A percentile compares a stretch with the other conserved stretches of the same genome.
Evolutionary conservation across 2,888 invertebrate genomes (phyloP).

Genomic region (Rugalucina vietnamica): DNA sequence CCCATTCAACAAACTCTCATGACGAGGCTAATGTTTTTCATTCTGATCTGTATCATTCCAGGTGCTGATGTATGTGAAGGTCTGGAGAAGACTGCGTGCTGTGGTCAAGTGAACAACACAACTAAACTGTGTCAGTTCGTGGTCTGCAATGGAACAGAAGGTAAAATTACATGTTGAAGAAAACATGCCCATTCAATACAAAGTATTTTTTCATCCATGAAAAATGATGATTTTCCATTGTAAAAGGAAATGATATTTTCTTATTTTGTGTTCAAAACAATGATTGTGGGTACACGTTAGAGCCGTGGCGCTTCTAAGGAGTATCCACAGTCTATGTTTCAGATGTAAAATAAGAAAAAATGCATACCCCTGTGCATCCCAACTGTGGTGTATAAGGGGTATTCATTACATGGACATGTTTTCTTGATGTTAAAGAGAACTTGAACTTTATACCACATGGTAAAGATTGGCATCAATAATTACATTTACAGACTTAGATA

Average conservation of each 20-base stretch:
- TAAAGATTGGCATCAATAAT: too few relatives aligned
- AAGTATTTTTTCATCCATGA: not conserved
- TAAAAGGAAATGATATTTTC: not conserved
- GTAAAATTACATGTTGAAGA: not conserved
- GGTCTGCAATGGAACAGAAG: not conserved
- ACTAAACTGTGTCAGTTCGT: not conserved
- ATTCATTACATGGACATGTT: too few relatives aligned
- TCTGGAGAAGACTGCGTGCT: not conserved
- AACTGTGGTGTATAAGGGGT: too few relatives aligned
- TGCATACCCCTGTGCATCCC: too few relatives aligned
- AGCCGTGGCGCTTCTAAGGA: not conserved
- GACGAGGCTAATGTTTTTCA: too few relatives aligned
- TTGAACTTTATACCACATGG: too few relatives aligned
- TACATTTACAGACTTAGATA: too few relatives aligned
- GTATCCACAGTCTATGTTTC: not conserved
- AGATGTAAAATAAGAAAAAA: too few relatives aligned
- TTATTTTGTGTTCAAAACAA: not conserved
- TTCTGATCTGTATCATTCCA: too few relatives aligned
- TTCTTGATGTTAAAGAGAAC: too few relatives aligned
- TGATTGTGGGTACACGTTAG: not conserved
- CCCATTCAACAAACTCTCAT: too few relatives aligned
- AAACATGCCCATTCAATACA: not conserved
- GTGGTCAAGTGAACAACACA: not conserved
- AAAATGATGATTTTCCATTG: not conserved
- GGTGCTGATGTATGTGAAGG: not conserved